Base-by-base conservation (phyloP, 2,888 invertebrate species). In the Leucophenga maculata region DNA sequence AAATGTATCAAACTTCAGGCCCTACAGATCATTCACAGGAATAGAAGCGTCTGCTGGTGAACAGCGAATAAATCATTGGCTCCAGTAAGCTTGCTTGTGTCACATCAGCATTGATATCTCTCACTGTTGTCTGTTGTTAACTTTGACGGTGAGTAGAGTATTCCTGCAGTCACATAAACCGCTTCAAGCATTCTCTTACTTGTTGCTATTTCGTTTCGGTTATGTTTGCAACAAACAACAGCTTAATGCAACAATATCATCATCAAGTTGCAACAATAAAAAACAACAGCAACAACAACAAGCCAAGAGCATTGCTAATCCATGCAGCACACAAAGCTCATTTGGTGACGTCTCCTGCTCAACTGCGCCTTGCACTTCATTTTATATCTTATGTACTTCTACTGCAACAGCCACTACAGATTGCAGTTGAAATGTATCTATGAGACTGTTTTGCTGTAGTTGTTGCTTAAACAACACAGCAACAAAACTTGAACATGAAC, bases 401-500 rank as follows among this genome's bases (percentile, higher is more conserved):
- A 48, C 6, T 65, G 31, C 20, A 26, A 6, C 31, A 46, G 22
- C 46, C 55, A 57, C 67, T 55, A 55, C 39, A 50, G 39, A 39
- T 39, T 52, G 54, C 44, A 55, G 57, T 67, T 67, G 44, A 26
- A 55, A 46, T 65, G 22, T 31, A 46, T 57, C 22, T 54, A 26
- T 39, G 46, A 39, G 22, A 20, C 67, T 72, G 70, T 62, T 31
- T 44, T 59, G 11, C 62, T 67, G 64, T 69, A 55, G 64, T 48
- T 60, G 55, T 62, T 52, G 59, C 31, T 9, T 11, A 39, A 64
- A 66, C 70, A 72, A 68, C 69, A 64, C 60, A 64, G 71, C 72
- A 73, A 65, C 68, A 69, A 44, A 69, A 66, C 62, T 67, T 69
- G 71, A 69, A 57, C 66, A 72, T 68, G 68, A 54, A 80, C 80